These are phyloP conservation scores for Homarus gammarus DNA, from an alignment of 2,888 invertebrate species.

Conservation along the genomic window DNA sequence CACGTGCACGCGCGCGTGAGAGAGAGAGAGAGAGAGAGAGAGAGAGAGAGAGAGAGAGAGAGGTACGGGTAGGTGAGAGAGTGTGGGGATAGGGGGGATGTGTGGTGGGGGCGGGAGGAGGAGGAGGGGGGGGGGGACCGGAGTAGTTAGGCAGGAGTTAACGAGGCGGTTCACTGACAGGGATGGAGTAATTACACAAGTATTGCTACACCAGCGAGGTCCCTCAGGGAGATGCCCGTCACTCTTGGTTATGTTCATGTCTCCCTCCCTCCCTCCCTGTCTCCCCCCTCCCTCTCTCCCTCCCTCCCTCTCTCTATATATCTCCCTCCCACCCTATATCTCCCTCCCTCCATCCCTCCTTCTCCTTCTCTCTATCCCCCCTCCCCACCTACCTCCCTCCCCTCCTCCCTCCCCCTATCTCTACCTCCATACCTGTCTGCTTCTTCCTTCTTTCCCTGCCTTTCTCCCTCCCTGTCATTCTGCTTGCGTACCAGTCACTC, in stretches of 20 bases:
- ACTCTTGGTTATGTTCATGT: not conserved
- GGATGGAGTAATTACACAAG: not conserved
- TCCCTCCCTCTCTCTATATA: not conserved
- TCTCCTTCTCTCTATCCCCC: not conserved
- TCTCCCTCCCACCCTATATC: not conserved
- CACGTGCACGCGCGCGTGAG: no score
- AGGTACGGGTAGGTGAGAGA: no score
- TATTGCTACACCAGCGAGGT: not conserved
- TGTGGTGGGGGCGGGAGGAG: not conserved
- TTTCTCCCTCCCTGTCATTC: no score
- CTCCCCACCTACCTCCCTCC: not conserved
- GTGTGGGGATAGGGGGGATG: not conserved
- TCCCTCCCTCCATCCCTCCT: not conserved
- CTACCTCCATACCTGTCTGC: not conserved
- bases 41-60: no score
- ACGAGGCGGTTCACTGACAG: conserved; percentile 15
- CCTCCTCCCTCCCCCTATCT: not conserved
- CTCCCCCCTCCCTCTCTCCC: not conserved
- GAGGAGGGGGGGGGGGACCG: not conserved
- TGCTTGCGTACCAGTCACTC: not conserved
- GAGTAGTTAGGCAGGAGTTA: not conserved
- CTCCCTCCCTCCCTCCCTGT: not conserved
- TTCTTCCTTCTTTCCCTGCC: not conserved
- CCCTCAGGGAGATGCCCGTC: not conserved
- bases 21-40: no score